A percentile compares a stretch with the other conserved stretches of the same genome.
Conservation (phyloP, 2,113 vertebrate species). For the Edolisoma coerulescens region DNA sequence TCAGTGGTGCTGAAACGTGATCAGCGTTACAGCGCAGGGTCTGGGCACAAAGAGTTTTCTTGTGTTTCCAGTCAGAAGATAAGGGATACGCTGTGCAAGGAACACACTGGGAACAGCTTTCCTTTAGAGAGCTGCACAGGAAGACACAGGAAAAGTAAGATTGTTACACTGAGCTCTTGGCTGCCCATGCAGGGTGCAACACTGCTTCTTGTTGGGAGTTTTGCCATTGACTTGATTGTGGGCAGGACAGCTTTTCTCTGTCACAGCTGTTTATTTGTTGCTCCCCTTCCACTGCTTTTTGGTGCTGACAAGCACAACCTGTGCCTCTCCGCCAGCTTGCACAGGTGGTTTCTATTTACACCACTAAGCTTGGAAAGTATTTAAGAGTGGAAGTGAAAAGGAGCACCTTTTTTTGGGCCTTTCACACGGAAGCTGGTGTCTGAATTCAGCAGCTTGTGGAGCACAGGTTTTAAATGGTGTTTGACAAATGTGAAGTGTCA, state of each 20-base stretch:
- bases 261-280: neutral
- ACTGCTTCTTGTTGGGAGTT: neutral
- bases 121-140: neutral
- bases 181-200: neutral
- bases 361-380: neutral
- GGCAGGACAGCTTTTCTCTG: neutral
- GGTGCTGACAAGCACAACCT: neutral
- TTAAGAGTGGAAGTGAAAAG: neutral
- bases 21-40: neutral
- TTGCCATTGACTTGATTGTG: neutral
- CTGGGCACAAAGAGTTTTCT: neutral
- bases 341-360: neutral
- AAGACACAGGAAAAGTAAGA: neutral
- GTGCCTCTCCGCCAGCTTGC: neutral
- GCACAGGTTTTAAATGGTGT: accelerated
- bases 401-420: accelerated
- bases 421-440: accelerated
- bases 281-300: neutral
- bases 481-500: accelerated
- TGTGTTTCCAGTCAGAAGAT: neutral
- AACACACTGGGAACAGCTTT: neutral
- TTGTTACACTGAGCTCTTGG: neutral
- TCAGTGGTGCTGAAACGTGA: neutral
- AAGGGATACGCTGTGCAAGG: neutral
- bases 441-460: neutral